Percentiles rank a stretch among this genome's conserved stretches.
These are phyloP conservation scores for Cephalopholis sonnerati DNA, from an alignment of 2,113 vertebrate genomes.

Conservation along the genomic window DNA sequence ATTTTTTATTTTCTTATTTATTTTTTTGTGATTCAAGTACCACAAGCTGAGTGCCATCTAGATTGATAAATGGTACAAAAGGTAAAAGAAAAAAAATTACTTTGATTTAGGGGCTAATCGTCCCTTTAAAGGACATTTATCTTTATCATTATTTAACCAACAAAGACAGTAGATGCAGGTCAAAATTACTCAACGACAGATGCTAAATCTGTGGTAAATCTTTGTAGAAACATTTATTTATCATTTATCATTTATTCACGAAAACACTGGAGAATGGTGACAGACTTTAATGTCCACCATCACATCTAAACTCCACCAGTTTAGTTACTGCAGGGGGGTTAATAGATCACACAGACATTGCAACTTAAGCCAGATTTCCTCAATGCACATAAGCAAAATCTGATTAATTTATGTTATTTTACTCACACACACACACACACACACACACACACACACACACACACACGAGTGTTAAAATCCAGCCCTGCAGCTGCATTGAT, in stretches of 20 bases:
- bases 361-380: background rate
- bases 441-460: constrained; percentile 3
- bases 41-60: no score
- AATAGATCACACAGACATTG: background rate
- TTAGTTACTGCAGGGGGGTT: background rate
- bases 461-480: background rate
- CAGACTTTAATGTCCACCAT: background rate
- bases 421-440: background rate
- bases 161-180: background rate
- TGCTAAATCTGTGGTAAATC: background rate
- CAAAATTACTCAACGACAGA: background rate
- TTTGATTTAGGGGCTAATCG: no score
- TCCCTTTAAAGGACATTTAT: background rate
- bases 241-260: no score
- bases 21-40: no score
- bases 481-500: background rate
- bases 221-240: background rate
- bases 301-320: background rate
- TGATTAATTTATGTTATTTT: background rate
- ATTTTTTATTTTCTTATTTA: no score
- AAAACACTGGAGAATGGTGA: background rate
- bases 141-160: background rate
- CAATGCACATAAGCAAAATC: background rate
- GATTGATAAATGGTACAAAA: no score
- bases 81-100: no score